Conservation (phyloP, 2,113 vertebrate genomes). For the Morone saxatilis region DNA sequence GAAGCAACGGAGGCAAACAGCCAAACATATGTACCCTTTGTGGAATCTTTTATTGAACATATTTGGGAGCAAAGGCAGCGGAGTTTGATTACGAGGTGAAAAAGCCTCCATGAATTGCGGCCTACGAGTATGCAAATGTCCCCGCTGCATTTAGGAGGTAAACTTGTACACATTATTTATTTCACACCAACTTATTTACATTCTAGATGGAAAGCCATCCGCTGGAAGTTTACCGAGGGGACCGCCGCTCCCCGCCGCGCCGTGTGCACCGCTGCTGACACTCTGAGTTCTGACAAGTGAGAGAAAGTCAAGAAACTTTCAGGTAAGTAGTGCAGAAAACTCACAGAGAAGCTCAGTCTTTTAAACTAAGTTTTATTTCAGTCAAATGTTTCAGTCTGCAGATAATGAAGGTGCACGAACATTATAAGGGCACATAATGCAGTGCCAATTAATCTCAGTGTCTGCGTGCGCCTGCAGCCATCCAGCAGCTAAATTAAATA, state of each 20-base stretch:
- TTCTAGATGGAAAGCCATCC: constrained; percentile 62
- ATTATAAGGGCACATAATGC: constrained; percentile 16
- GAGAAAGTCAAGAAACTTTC: constrained; percentile 72
- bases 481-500: constrained; percentile 73
- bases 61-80: constrained; percentile 60
- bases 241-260: constrained; percentile 19
- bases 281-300: constrained; percentile 15
- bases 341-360: constrained; percentile 26
- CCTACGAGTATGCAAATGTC: constrained; percentile 35
- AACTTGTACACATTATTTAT: constrained; percentile 67
- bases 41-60: constrained; percentile 66
- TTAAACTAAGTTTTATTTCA: constrained; percentile 19
- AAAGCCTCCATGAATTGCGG: not conserved
- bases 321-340: constrained; percentile 56
- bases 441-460: constrained; percentile 51
- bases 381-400: constrained; percentile 11
- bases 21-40: constrained; percentile 70
- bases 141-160: constrained; percentile 24
- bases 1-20: constrained; percentile 57
- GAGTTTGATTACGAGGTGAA: constrained; percentile 56
- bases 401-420: constrained; percentile 37
- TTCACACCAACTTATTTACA: constrained; percentile 75
- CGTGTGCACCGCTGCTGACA: not conserved
- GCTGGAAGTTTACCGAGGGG: constrained; percentile 48
- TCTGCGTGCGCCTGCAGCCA: constrained; percentile 56